Base-by-base conservation (phyloP, 2,113 vertebrate species). In the Brachypteracias leptosomus region DNA sequence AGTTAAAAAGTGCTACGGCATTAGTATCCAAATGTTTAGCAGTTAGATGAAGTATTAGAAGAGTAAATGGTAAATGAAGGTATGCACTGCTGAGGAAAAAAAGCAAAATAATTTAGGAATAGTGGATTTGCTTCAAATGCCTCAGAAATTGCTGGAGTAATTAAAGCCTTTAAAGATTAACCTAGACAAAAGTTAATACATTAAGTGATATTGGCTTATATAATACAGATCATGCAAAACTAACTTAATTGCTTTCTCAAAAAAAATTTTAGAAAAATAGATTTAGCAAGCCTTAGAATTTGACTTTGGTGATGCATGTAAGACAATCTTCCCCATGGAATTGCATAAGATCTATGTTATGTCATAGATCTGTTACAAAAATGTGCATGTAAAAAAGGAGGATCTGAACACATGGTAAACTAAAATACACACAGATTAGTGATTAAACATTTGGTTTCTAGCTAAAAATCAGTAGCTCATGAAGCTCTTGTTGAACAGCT, bases 231-330 rank as follows among this genome's bases (percentile, higher is more conserved):
- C 12, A 46, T 10, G 16, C 6, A 54, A 84, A 91, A 57, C 3
- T 26, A 46, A 82, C 6, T 46, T 35, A 33, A n/a, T 54, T 81
- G 49, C 3, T 44, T 89, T 38, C 10, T 49, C 8, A 40, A 55
- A 5, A 67, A 36, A 29, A 11, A 18, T 20, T 57, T 82, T 49
- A 13, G 25, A 76, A 91, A 67, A 80, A 61, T 38, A 29, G 70
- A 51, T 9, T 40, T 33, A 38, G 26, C n/a, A 76, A 80, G 13
- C 10, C 7, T 66, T 40, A 58, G 44, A 85, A 35, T 51, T 62
- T 6, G 2, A 51, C 33, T n/a, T n/a, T 40, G 11, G 5, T 21
- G 29, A 33, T 57, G 24, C 7, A 62, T 0, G 0, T n/a, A 77
- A 80, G 26, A n/a, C 55, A 40, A 13, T 35, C 33, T 82, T 46